These are phyloP conservation scores for Ridgeia piscesae DNA, from an alignment of 1,140 invertebrate species.

Conservation along the genomic window DNA sequence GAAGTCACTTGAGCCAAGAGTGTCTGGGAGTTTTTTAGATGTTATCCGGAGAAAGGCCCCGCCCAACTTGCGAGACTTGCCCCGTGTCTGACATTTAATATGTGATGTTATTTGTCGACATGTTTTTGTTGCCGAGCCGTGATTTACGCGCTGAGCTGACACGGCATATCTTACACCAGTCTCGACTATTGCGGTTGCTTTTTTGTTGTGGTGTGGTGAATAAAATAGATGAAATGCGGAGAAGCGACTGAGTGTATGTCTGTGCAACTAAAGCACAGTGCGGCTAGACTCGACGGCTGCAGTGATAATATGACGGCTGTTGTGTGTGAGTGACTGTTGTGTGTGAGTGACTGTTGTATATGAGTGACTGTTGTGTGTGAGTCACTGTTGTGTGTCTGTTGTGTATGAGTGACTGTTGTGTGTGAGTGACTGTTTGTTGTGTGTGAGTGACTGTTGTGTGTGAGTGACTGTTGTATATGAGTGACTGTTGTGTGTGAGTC, in stretches of 20 bases:
- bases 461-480: too few relatives aligned
- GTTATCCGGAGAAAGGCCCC: not conserved
- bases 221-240: not conserved
- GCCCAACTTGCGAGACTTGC: too few relatives aligned
- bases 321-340: too few relatives aligned
- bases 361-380: too few relatives aligned
- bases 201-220: not conserved
- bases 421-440: too few relatives aligned
- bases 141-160: not conserved
- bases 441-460: too few relatives aligned
- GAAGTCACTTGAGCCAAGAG: not conserved
- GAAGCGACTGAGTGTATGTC: not conserved
- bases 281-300: not conserved
- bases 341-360: too few relatives aligned
- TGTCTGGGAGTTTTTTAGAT: not conserved
- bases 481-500: too few relatives aligned
- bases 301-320: too few relatives aligned
- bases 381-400: too few relatives aligned
- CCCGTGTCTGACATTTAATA: not conserved
- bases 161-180: not conserved
- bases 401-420: too few relatives aligned
- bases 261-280: not conserved
- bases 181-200: not conserved
- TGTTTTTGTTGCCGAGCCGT: not conserved
- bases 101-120: not conserved